phyloP scores from a whole-genome alignment of 1,140 invertebrate species.

The Ips typographus region DNA sequence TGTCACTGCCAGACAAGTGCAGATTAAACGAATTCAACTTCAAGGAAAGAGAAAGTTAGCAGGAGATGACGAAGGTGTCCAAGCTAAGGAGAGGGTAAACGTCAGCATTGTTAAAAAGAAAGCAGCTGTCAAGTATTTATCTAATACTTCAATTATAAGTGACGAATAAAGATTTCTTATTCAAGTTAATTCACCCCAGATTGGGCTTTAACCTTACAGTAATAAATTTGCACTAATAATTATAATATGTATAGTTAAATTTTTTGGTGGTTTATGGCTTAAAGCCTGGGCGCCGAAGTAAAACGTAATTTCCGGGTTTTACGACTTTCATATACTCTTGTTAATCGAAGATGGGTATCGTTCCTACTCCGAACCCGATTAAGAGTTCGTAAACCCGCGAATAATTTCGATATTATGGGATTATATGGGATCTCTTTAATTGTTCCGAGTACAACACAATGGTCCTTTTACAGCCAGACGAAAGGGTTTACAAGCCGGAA shows the following conservation, averaged over 20 bases:
- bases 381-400: no score
- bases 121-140: conserved; percentile 15
- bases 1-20: conserved; percentile 29
- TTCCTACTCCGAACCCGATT: no score
- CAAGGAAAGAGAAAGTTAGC: conserved; percentile 27
- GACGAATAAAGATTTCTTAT: background rate
- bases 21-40: conserved; percentile 30
- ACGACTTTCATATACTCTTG: no score
- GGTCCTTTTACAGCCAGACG: background rate
- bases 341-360: no score
- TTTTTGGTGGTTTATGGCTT: background rate
- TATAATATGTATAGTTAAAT: background rate
- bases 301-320: background rate
- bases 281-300: background rate
- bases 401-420: background rate
- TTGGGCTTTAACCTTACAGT: background rate
- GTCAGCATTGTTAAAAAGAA: conserved; percentile 29
- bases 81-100: conserved; percentile 9
- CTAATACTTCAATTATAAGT: conserved; percentile 23
- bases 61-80: conserved; percentile 13
- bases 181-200: background rate
- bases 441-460: background rate
- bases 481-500: background rate
- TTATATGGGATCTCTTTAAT: background rate
- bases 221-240: background rate